These are phyloP conservation scores for Drosophila maculinotata DNA, from an alignment of 2,888 invertebrate genomes.

Conservation along the genomic window DNA sequence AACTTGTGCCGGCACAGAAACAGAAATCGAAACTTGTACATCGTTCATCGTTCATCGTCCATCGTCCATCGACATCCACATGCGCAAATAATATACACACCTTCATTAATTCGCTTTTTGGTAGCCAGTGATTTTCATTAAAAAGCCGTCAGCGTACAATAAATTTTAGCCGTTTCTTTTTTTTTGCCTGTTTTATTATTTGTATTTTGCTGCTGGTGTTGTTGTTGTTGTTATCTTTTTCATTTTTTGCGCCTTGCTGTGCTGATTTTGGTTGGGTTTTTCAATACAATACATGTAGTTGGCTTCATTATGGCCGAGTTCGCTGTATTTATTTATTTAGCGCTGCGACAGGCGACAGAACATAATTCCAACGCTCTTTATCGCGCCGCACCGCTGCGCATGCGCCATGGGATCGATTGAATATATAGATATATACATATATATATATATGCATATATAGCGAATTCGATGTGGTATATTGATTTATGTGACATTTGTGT, in stretches of 20 bases:
- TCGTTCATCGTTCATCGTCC: conserved; percentile 41
- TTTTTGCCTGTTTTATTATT: conserved; percentile 14
- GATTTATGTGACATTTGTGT: conserved; percentile 61
- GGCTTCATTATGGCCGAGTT: conserved; percentile 66
- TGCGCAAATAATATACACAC: conserved; percentile 47
- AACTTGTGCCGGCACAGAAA: conserved; percentile 64
- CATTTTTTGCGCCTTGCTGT: conserved; percentile 58
- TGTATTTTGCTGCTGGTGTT: conserved; percentile 7
- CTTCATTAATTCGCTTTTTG: conserved; percentile 76
- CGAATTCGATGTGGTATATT: conserved; percentile 40
- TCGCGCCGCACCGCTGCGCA: no score
- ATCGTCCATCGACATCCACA: conserved; percentile 52
- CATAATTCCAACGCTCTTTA: conserved; percentile 76
- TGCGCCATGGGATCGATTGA: conserved; percentile 36
- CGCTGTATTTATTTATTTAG: conserved; percentile 71
- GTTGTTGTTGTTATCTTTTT: no score
- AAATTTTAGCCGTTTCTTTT: conserved; percentile 72
- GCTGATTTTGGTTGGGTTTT: conserved; percentile 54
- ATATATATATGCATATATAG: neutral
- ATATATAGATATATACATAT: conserved; percentile 3
- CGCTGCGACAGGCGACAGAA: conserved; percentile 68
- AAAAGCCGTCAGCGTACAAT: conserved; percentile 80
- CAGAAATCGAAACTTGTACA: conserved; percentile 38
- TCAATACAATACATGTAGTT: conserved; percentile 26
- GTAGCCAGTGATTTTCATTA: conserved; percentile 79